A percentile compares a stretch with the other conserved stretches of the same genome.
Conservation (phyloP, 2,797 vertebrate species). For the Benthosema pterotum region DNA sequence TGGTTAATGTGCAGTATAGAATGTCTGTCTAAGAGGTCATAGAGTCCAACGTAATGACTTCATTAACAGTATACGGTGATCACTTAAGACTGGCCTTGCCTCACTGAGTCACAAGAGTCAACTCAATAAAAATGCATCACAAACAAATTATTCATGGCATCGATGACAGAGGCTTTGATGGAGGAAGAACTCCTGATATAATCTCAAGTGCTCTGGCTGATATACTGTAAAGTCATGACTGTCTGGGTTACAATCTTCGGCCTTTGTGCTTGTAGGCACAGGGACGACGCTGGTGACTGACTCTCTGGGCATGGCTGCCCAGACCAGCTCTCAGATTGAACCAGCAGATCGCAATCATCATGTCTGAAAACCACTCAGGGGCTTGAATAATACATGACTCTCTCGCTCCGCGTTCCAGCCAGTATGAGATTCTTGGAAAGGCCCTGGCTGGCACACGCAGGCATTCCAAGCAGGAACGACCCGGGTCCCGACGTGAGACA, state of each 20-base stretch:
- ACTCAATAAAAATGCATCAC: conserved; percentile 39
- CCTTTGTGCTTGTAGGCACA: too few species aligned
- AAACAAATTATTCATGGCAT: conserved; percentile 48
- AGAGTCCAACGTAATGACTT: conserved; percentile 18
- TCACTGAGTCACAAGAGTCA: conserved; percentile 25
- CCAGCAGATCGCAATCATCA: conserved; percentile 3
- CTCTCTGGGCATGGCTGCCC: neutral
- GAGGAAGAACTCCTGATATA: conserved; percentile 6
- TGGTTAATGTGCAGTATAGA: neutral
- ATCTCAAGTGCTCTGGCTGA: conserved; percentile 27
- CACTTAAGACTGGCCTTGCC: conserved; percentile 26
- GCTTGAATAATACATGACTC: conserved; percentile 43
- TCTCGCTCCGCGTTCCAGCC: conserved; percentile 7
- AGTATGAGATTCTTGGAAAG: neutral
- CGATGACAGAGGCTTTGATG: conserved; percentile 25
- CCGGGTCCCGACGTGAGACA: conserved; percentile 13
- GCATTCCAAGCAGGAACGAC: conserved; percentile 7
- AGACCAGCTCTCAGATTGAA: neutral
- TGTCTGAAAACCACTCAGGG: neutral
- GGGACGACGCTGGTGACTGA: too few species aligned
- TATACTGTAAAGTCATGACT: neutral
- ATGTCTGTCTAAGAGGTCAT: conserved; percentile 4
- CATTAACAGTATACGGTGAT: too few species aligned
- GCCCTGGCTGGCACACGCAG: neutral
- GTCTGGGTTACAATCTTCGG: neutral